These are phyloP conservation scores for Spheniscus mendiculus DNA, from an alignment of 2,113 vertebrate species.

Conservation along the genomic window DNA sequence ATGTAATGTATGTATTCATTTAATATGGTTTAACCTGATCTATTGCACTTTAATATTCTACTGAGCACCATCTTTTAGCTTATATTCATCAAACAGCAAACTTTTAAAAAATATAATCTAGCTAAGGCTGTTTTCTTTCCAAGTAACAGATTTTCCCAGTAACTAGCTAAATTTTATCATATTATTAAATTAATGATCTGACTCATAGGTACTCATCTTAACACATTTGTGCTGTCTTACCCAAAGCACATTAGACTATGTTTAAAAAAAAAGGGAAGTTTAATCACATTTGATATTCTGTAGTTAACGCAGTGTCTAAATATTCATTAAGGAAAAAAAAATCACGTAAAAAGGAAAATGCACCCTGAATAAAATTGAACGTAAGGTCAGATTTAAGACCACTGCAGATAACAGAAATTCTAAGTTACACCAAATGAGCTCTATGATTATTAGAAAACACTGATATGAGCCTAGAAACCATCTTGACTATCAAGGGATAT, in stretches of 20 bases:
- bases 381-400: slow-evolving; percentile 45
- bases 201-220: neutral
- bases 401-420: slow-evolving; percentile 45
- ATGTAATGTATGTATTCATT: neutral
- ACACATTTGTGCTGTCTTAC: neutral
- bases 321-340: neutral
- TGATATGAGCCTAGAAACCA: slow-evolving; percentile 28
- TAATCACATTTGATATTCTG: slow-evolving; percentile 30
- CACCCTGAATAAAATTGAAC: slow-evolving; percentile 26
- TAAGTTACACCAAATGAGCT: slow-evolving; percentile 27
- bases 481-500: slow-evolving; percentile 57
- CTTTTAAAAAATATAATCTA: neutral
- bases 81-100: neutral
- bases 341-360: slow-evolving; percentile 4
- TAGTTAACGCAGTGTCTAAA: neutral
- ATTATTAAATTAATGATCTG: neutral
- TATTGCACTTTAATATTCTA: neutral
- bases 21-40: neutral
- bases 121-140: neutral
- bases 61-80: neutral
- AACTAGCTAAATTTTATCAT: neutral
- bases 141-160: neutral
- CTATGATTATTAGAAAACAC: slow-evolving; percentile 12
- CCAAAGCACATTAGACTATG: neutral
- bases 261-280: neutral